Conservation (phyloP, 2,113 vertebrate genomes). For the Gobio gobio region DNA sequence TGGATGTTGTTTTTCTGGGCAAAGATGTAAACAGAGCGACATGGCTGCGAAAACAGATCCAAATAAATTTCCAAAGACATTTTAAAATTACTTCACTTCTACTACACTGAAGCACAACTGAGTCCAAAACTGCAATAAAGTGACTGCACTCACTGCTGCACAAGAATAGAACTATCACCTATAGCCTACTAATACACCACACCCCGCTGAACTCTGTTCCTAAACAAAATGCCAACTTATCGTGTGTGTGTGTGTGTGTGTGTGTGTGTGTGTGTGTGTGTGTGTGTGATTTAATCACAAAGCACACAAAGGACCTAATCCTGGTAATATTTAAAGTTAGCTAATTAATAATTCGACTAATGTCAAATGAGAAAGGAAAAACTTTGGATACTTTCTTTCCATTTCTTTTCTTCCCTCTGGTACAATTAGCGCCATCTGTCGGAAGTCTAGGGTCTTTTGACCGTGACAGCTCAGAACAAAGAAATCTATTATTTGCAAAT, state of each 20-base stretch:
- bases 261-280: too few species aligned
- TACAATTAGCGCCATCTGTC: not conserved
- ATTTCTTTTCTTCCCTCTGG: not conserved
- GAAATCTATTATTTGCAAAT: too few species aligned
- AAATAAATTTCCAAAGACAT: conserved; percentile 83
- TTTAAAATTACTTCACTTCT: not conserved
- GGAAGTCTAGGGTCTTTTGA: not conserved
- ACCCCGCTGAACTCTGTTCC: conserved; percentile 7
- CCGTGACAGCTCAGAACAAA: not conserved
- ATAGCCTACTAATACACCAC: not conserved
- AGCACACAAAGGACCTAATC: not conserved
- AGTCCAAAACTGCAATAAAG: not conserved
- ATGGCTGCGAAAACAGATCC: conserved; percentile 85
- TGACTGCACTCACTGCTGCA: too few species aligned
- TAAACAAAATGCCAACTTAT: not conserved
- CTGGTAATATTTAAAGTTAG: too few species aligned
- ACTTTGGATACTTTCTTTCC: not conserved
- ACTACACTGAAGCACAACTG: not conserved
- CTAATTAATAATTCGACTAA: not conserved
- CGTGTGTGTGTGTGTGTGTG: not conserved
- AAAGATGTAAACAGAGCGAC: conserved; percentile 83
- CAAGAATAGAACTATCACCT: not conserved
- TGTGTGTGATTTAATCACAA: too few species aligned
- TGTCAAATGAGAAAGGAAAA: not conserved
- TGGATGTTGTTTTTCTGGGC: conserved; percentile 79